Base-by-base conservation (phyloP, 2,113 vertebrate genomes). In the Tiliqua scincoides region DNA sequence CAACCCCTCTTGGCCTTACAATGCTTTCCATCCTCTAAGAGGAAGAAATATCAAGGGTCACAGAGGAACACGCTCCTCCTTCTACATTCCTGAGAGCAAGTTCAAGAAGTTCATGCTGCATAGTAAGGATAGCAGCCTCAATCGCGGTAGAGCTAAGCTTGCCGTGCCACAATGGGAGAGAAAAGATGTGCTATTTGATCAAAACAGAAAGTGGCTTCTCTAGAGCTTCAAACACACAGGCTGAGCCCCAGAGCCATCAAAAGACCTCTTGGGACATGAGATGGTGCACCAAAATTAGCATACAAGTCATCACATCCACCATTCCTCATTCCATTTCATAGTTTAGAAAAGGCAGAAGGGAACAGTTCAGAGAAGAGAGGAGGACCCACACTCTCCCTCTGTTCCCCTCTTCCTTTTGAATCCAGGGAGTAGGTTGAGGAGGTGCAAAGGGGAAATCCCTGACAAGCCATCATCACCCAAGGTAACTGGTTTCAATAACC, bases 41-140 rank as follows among this genome's bases (percentile, higher is more conserved):
- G 63, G 0, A 25, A 15, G 40, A 85, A 23, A 87, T 85, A 72
- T 35, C 43, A 86, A 93, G 93, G 88, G 82, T 84, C 91, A 89
- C 18, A 32, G 68, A 85, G 79, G 85, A 93, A 83, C 12, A 1
- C 1, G 48, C 75, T 89, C 88, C 87, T 86, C 73, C 68, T 3
- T 27, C 89, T 79, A 67, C 85, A 82, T 88, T 91, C 73, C 82
- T 81, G 81, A 84, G 0, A 83, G 82, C 48, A 57, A 83, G 84
- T 63, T 54, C n/a, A 52, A 73, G 83, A 83, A 48, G 79, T 1
- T 0, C 12, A 68, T 48, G 40, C 57, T 85, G 82, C 73, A 74
- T 74, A 54, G 85, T 84, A 82, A 43, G 81, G 62, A 35, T 11
- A 54, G 25, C 2, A 1, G 2, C 91, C 48, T 62, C 89, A 8